A percentile compares a stretch with the other conserved stretches of the same genome.
phyloP scores from a whole-genome alignment of 2,113 vertebrate species.

The human (Homo sapiens) region GRCh38 chr2:217539001-217539500 shows the following conservation, averaged over 20 bases:
- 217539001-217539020: conserved; percentile 1
- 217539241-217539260: not conserved
- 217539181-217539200: conserved; percentile 48
- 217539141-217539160: not conserved
- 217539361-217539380: not conserved
- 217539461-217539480: not conserved
- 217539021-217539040: conserved; percentile 7
- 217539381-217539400: not conserved
- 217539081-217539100: conserved; percentile 37
- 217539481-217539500: not conserved
- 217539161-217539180: conserved; percentile 54
- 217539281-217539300: not conserved
- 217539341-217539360: not conserved
- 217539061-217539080: conserved; percentile 4
- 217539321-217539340: conserved; percentile 51
- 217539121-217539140: conserved; percentile 33
- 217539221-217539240: not conserved
- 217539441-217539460: not conserved
- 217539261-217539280: not conserved
- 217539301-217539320: conserved; percentile 47
- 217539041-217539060: conserved; percentile 32
- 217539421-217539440: not conserved
- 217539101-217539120: conserved; percentile 27
- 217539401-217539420: not conserved
- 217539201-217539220: not conserved